phyloP scores from a whole-genome alignment of 2,888 invertebrate genomes.

The Neoscelio sp. region DNA sequence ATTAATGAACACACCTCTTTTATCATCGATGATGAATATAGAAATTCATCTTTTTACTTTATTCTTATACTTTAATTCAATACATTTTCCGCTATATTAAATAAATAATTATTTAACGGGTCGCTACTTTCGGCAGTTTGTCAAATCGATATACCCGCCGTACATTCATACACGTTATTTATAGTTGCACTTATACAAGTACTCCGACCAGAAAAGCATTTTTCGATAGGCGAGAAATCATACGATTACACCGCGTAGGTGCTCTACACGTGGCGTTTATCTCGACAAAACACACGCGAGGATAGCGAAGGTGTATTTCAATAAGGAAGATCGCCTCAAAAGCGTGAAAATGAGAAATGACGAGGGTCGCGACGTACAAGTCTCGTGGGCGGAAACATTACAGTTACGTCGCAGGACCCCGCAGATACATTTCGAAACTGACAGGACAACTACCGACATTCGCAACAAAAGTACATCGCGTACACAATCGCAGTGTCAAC shows the following conservation, averaged over 20 bases:
- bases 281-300: constrained; percentile 34
- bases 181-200: no score
- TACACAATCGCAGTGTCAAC: constrained; percentile 6
- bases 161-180: no score
- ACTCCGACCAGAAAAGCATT: background rate
- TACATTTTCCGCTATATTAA: no score
- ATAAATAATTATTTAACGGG: no score
- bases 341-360: constrained; percentile 76
- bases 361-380: constrained; percentile 57
- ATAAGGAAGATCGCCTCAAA: constrained; percentile 55
- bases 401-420: constrained; percentile 28
- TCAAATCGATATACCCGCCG: no score
- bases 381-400: constrained; percentile 50
- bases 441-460: background rate
- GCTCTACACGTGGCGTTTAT: constrained; percentile 41
- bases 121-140: no score
- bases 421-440: constrained; percentile 40
- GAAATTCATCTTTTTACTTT: no score
- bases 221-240: constrained; percentile 1
- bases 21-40: no score
- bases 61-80: no score
- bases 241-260: constrained; percentile 34
- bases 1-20: no score
- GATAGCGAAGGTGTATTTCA: constrained; percentile 52
- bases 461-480: constrained; percentile 1